Base-by-base conservation (phyloP, 92 coral and sea anemone genomes). In the Hydrozoanthus gracilis region DNA sequence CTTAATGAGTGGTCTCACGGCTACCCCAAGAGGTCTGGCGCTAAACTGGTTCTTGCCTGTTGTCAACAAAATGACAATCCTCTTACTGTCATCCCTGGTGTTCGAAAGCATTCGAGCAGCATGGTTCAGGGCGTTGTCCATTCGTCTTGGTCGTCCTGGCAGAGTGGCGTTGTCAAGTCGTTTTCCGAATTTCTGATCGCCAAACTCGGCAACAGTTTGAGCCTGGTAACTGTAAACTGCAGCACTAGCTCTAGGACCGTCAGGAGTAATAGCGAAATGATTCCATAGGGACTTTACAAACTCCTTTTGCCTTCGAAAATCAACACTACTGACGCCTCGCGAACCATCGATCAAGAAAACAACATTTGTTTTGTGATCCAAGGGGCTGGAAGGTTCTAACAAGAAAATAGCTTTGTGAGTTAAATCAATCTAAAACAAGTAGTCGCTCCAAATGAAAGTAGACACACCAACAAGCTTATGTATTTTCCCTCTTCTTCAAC, bases 301-400 rank as follows among this genome's bases (percentile, higher is more conserved):
- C 10, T 27, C 71, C 44, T 85, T 85, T 74, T 85, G 54, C n/a
- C 69, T 46, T 17, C 72, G 78, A 48, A 51, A 85, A 39, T 85
- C 88, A 9, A 71, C 80, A 7, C 69, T 58, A 56, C 69, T 71
- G 45, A 85, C 82, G 8, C 78, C 79, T 14, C 71, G 56, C 44
- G 88, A 73, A 11, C 79, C 79, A 74, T 85, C 88, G 16, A 85
- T 49, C n/a, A 85, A 44, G 83, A 85, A 85, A 20, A 85, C 82
- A 2, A 85, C 88, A 12, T 74, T 79, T 46, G 84, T 79, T 1
- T 79, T 54, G 3, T 71, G 71, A 79, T 79, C 84, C 60, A 79
- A 79, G 45, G 84, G 84, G 49, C 84, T 79, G 50, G 84, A 79
- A 4, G 72, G 84, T 15, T 60, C 84, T 79, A 62, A 47, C 14